Percentiles rank a stretch among this genome's conserved stretches.
phyloP scores from a whole-genome alignment of 2,888 invertebrate genomes.

The Oconnorella tubifera region DNA sequence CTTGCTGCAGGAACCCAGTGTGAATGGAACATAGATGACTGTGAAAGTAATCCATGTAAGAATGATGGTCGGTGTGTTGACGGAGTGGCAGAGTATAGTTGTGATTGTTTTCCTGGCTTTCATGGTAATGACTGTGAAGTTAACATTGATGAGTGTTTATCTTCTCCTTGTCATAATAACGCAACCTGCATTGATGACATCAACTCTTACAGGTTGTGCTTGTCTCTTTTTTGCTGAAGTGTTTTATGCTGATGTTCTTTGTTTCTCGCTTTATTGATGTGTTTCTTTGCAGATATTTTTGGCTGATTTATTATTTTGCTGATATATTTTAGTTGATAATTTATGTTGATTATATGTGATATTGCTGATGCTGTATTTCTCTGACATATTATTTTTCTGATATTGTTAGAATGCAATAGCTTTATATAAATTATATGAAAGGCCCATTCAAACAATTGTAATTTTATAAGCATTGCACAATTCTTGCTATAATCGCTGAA shows the following conservation, averaged over 20 bases:
- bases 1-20: slow-evolving; percentile 70
- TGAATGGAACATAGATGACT: slow-evolving; percentile 62
- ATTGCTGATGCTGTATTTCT: no score
- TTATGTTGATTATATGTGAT: no score
- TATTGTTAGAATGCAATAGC: no score
- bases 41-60: slow-evolving; percentile 25
- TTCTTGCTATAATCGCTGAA: no score
- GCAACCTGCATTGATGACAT: slow-evolving; percentile 38
- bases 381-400: no score
- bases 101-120: slow-evolving; percentile 29
- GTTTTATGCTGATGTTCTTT: neutral
- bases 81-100: slow-evolving; percentile 37
- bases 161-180: slow-evolving; percentile 39
- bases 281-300: neutral
- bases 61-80: slow-evolving; percentile 38
- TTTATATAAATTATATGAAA: no score
- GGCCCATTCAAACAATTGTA: no score
- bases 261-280: neutral
- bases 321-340: no score
- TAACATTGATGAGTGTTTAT: slow-evolving; percentile 41
- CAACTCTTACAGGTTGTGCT: slow-evolving; percentile 18
- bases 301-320: neutral
- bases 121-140: slow-evolving; percentile 36
- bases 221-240: neutral
- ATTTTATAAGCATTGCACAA: no score